Evolutionary conservation across 2,113 vertebrate genomes (phyloP).

Genomic region (Mastomys coucha): DNA sequence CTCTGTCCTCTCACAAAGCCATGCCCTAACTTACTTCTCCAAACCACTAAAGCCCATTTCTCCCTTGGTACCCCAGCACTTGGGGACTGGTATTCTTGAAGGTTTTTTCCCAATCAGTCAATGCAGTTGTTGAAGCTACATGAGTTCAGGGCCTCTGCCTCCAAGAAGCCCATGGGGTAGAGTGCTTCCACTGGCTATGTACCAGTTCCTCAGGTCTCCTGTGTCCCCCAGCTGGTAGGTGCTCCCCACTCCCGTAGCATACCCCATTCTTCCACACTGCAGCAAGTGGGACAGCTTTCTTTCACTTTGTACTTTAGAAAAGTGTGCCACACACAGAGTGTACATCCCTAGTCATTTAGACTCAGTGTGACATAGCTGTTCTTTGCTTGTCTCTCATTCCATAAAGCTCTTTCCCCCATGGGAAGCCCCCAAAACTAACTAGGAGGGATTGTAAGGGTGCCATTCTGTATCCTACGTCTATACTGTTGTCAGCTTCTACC

Average conservation of each 20-base stretch:
- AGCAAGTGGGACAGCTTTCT: no score
- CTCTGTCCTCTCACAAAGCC: background rate
- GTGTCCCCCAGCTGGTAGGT: no score
- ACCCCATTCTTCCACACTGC: fast-evolving
- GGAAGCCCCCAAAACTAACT: background rate
- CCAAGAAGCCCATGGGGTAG: background rate
- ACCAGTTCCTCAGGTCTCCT: background rate
- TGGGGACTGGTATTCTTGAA: background rate
- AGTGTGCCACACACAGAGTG: no score
- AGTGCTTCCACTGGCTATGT: background rate
- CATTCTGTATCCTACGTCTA: background rate
- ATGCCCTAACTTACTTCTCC: background rate
- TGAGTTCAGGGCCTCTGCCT: background rate
- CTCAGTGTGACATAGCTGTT: background rate
- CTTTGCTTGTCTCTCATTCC: background rate
- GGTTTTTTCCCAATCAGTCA: background rate
- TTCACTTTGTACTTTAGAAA: background rate
- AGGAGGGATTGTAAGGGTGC: background rate
- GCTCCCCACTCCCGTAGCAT: background rate
- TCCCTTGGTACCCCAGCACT: background rate
- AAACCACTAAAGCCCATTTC: background rate
- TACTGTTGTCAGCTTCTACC: background rate
- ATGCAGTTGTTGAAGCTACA: background rate
- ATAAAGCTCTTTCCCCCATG: background rate
- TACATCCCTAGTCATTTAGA: background rate